Conservation (phyloP, 2,797 vertebrate genomes). For the Oreonectes daqikongensis region DNA sequence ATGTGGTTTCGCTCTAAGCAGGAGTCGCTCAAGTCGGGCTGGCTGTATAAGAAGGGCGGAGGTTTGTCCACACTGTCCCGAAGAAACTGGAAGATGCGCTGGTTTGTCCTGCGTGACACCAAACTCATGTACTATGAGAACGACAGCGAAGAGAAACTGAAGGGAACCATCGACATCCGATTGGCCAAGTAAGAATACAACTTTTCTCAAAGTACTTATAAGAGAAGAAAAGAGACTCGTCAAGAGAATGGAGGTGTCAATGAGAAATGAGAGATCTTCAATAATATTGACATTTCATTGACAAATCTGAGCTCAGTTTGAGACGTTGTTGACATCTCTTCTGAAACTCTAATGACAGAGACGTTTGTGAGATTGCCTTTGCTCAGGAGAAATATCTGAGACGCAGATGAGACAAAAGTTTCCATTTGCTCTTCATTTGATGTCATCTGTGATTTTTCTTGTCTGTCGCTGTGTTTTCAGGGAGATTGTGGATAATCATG, state of each 20-base stretch:
- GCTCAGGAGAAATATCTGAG: too few relatives aligned
- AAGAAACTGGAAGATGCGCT: conserved; percentile 94
- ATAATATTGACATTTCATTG: too few relatives aligned
- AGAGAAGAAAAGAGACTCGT: too few relatives aligned
- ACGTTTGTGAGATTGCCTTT: too few relatives aligned
- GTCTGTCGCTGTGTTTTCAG: conserved; percentile 63
- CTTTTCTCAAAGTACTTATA: too few relatives aligned
- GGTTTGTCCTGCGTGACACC: conserved; percentile 89
- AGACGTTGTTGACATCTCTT: too few relatives aligned
- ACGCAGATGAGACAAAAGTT: too few relatives aligned
- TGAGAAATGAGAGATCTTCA: too few relatives aligned
- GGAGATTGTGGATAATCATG: conserved; percentile 91
- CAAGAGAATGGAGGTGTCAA: neutral
- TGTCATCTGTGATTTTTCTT: too few relatives aligned
- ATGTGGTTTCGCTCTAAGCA: conserved; percentile 98
- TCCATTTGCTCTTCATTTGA: too few relatives aligned
- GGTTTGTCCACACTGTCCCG: conserved; percentile 90
- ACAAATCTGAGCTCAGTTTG: too few relatives aligned
- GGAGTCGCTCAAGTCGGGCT: conserved; percentile 91
- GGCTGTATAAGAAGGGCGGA: conserved; percentile 93
- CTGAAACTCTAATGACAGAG: too few relatives aligned
- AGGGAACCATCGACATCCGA: conserved; percentile 89
- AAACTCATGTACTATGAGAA: conserved; percentile 94
- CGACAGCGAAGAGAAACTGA: conserved; percentile 90
- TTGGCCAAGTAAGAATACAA: conserved; percentile 81